Evolutionary conservation across 2,113 vertebrate genomes (phyloP).

Genomic region (Pimephales promelas): DNA sequence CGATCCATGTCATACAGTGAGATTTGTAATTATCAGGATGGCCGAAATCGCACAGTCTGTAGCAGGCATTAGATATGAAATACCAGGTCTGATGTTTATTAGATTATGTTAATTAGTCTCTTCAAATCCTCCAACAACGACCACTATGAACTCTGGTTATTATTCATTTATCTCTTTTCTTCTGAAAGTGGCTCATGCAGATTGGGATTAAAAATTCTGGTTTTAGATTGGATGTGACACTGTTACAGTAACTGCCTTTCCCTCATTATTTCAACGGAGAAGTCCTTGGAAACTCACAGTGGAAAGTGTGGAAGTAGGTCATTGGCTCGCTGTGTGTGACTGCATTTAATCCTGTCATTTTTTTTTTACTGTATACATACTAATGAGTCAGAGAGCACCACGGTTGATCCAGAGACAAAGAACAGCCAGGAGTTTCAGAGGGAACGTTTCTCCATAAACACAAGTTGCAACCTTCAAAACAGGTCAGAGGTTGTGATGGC

Average conservation of each 20-base stretch:
- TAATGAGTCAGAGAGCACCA: conserved; percentile 10
- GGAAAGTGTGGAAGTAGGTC: conserved; percentile 67
- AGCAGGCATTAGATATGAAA: neutral
- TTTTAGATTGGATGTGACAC: neutral
- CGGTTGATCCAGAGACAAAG: conserved; percentile 11
- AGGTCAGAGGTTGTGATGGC: neutral
- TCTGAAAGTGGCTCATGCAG: neutral
- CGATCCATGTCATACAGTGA: no score
- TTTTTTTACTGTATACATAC: neutral
- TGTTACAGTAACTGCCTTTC: conserved; percentile 33
- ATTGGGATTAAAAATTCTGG: neutral
- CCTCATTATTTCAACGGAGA: conserved; percentile 14
- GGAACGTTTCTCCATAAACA: conserved; percentile 14
- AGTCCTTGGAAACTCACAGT: conserved; percentile 39
- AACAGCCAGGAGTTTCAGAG: conserved; percentile 7
- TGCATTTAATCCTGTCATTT: conserved; percentile 11
- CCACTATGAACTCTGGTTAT: neutral
- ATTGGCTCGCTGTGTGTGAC: conserved; percentile 40
- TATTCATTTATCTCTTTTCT: neutral
- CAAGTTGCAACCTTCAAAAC: conserved; percentile 18
- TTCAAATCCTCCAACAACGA: neutral
- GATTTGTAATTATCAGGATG: no score
- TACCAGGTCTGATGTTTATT: neutral
- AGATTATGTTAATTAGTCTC: neutral
- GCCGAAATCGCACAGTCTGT: no score